Conservation (phyloP, 1,140 invertebrate genomes). For the Lasioglossum baleicum region DNA sequence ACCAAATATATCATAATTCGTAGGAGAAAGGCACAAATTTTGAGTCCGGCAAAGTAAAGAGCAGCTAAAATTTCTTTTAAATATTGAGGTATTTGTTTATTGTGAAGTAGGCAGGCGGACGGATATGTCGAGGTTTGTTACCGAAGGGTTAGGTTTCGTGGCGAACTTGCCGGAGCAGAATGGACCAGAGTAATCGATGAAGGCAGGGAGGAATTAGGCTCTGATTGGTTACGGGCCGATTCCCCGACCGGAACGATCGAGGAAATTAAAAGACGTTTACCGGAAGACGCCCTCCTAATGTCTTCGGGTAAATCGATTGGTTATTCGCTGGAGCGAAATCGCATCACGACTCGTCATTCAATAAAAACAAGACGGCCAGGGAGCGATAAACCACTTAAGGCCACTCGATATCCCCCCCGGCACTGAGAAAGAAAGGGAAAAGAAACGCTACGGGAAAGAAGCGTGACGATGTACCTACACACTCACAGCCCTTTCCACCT, state of each 20-base stretch:
- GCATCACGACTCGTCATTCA: slow-evolving; percentile 75
- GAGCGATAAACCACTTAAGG: slow-evolving; percentile 77
- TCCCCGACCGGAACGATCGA: background rate
- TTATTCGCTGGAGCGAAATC: slow-evolving; percentile 76
- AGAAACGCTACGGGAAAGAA: slow-evolving; percentile 34
- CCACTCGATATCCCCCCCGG: slow-evolving; percentile 57
- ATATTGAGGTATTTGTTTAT: too few species aligned
- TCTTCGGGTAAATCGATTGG: slow-evolving; percentile 73
- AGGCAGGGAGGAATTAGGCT: background rate
- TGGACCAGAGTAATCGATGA: too few species aligned
- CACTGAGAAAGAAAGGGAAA: slow-evolving; percentile 50
- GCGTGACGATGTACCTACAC: slow-evolving; percentile 33
- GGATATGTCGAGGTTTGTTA: too few species aligned
- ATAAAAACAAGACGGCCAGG: slow-evolving; percentile 75
- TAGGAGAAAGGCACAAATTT: too few species aligned
- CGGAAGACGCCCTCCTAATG: slow-evolving; percentile 66
- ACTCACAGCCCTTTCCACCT: background rate
- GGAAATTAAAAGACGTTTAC: slow-evolving; percentile 69
- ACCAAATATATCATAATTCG: too few species aligned
- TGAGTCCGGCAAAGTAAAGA: too few species aligned
- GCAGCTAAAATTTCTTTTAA: too few species aligned
- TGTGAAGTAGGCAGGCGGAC: too few species aligned
- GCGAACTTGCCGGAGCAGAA: too few species aligned
- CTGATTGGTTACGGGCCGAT: background rate
- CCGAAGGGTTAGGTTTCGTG: too few species aligned